Evolutionary conservation across 2,888 invertebrate genomes (phyloP), one percentile per base, ranked within the genome.

Genomic region (Callyntrura sp.): DNA sequence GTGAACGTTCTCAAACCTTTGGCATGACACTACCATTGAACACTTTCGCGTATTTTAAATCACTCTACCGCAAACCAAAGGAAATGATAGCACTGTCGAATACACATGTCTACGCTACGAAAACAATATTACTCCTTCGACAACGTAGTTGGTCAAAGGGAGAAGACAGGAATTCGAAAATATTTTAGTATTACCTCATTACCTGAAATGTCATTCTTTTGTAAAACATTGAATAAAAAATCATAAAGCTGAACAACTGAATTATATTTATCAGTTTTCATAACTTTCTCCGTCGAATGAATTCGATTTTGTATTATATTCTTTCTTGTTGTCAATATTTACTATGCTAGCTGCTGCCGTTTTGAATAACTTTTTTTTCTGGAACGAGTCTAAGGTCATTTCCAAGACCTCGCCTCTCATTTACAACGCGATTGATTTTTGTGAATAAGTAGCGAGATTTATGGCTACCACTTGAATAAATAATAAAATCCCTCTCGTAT

Each of bases 271-370:
- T 35, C 35, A 35, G 25, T 8, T 70, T 17, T 70, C 70, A 17
- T 17, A 8, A 20, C 45, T 70, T 70, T 70, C 45, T 45, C 70
- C 70, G 3, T n/a, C 1, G 14, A 35, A 35, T 68, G 14, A n/a
- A n/a, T 68, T 68, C n/a, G n/a, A n/a, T n/a, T n/a, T n/a, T n/a
- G n/a, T n/a, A n/a, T n/a, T n/a, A n/a, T n/a, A n/a, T n/a, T n/a
- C n/a, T n/a, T 68, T 20, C 43, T 17, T 70, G 70, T 70, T 70
- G 70, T 70, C 70, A 70, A n/a, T 17, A 70, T 70, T 17, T 70
- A 43, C 45, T 17, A 17, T 57, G 60, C 11, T 20, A 8, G 1
- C 11, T 57, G 60, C 11, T 20, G 1, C 9, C 11, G 14, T 65
- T 70, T 43, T 17, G 43, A 45, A 60, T 11, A 17, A n/a, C 5